These are phyloP conservation scores for Lutjanus argentimaculatus DNA, from an alignment of 2,797 vertebrate genomes.

Conservation along the genomic window DNA sequence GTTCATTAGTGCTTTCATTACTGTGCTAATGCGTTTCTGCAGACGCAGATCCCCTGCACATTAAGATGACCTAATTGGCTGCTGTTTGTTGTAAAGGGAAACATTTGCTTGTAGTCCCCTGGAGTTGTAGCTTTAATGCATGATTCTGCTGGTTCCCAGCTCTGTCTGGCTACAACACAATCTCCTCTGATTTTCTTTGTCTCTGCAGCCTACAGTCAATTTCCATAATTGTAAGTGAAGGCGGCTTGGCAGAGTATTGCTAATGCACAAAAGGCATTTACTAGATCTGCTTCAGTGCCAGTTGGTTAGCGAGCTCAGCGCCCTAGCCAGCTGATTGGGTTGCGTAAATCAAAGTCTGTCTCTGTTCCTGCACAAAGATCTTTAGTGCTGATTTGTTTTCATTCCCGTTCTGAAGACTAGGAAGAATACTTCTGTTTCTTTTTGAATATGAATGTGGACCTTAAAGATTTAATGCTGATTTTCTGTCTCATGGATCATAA, in stretches of 20 bases:
- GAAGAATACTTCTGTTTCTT: background rate
- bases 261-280: constrained; percentile 59
- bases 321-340: constrained; percentile 42
- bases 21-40: constrained; percentile 58
- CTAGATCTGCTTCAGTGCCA: constrained; percentile 46
- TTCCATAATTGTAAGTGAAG: constrained; percentile 56
- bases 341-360: constrained; percentile 49
- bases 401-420: constrained; percentile 9
- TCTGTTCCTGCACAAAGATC: constrained; percentile 21
- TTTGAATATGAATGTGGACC: constrained; percentile 1
- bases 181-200: constrained; percentile 48
- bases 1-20: constrained; percentile 63
- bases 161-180: constrained; percentile 44
- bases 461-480: constrained; percentile 16
- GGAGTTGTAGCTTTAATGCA: constrained; percentile 45
- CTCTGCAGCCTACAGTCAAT: constrained; percentile 41
- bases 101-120: constrained; percentile 28
- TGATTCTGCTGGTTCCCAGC: constrained; percentile 34
- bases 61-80: constrained; percentile 62
- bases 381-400: constrained; percentile 40
- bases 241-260: constrained; percentile 36
- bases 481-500: constrained; percentile 22
- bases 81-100: constrained; percentile 43
- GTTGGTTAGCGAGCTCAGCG: constrained; percentile 30
- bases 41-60: constrained; percentile 42